phyloP scores from a whole-genome alignment of 2,888 invertebrate genomes.

The Scaptomyza polygonia region DNA sequence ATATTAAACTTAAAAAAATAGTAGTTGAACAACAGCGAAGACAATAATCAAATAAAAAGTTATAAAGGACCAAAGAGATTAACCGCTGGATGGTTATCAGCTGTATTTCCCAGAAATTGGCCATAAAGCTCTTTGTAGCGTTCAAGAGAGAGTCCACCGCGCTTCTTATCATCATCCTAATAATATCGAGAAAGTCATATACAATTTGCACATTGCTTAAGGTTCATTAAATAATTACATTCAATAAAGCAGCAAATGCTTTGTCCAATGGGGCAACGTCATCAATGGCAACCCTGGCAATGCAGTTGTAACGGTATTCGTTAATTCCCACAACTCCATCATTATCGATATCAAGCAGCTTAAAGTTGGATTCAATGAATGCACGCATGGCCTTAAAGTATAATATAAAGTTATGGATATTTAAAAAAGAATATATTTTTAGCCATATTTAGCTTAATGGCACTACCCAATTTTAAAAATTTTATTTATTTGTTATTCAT shows the following conservation, averaged over 20 bases:
- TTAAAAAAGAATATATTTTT: neutral
- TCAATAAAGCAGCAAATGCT: conserved; percentile 90
- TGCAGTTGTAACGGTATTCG: conserved; percentile 93
- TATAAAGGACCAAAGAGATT: conserved; percentile 91
- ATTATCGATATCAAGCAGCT: conserved; percentile 91
- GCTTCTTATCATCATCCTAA: conserved; percentile 92
- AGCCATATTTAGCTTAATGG: too few relatives aligned
- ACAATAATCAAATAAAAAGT: conserved; percentile 71
- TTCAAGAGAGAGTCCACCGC: conserved; percentile 90
- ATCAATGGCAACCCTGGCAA: conserved; percentile 91
- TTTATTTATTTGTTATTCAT: neutral
- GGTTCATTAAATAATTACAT: conserved; percentile 85
- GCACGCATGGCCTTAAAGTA: conserved; percentile 89
- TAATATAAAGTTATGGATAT: conserved; percentile 6
- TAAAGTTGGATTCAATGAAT: conserved; percentile 93
- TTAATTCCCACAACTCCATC: conserved; percentile 92
- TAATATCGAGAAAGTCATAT: neutral
- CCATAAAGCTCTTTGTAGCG: conserved; percentile 94
- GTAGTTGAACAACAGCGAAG: conserved; percentile 83
- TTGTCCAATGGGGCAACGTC: conserved; percentile 91
- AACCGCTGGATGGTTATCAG: conserved; percentile 89
- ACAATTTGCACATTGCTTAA: neutral
- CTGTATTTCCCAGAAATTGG: conserved; percentile 91
- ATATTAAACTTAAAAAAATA: conserved; percentile 77
- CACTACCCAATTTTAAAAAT: too few relatives aligned